phyloP scores from a whole-genome alignment of 2,113 vertebrate genomes.

The Mesembrinibis cayennensis region DNA sequence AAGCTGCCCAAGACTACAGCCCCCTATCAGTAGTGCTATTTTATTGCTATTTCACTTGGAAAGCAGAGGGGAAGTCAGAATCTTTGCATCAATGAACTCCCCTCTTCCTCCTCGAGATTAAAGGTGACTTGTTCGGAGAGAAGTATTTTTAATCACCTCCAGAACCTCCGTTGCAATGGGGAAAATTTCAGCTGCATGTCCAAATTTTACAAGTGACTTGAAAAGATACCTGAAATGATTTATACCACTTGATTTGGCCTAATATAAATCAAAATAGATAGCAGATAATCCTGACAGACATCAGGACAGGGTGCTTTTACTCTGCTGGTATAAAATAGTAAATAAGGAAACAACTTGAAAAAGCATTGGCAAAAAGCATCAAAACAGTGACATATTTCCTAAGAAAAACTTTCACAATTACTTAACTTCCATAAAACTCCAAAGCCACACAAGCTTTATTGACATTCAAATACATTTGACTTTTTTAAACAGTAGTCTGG shows the following conservation, averaged over 20 bases:
- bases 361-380: background rate
- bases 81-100: background rate
- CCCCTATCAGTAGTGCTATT: background rate
- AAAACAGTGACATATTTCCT: background rate
- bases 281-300: background rate
- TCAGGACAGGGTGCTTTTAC: background rate
- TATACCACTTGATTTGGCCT: background rate
- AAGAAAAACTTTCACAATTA: background rate
- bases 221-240: background rate
- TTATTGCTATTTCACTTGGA: background rate
- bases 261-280: background rate
- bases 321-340: background rate
- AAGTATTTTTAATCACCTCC: background rate
- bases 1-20: background rate
- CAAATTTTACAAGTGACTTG: background rate
- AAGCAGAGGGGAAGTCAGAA: background rate
- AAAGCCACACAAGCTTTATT: background rate
- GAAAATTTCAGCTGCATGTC: background rate
- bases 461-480: background rate
- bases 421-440: background rate
- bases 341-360: background rate
- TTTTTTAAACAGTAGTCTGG: background rate
- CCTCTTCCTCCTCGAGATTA: background rate
- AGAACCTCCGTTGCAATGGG: background rate
- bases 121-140: background rate